phyloP scores from a whole-genome alignment of 1,140 invertebrate genomes.

The Octopus sinensis region DNA sequence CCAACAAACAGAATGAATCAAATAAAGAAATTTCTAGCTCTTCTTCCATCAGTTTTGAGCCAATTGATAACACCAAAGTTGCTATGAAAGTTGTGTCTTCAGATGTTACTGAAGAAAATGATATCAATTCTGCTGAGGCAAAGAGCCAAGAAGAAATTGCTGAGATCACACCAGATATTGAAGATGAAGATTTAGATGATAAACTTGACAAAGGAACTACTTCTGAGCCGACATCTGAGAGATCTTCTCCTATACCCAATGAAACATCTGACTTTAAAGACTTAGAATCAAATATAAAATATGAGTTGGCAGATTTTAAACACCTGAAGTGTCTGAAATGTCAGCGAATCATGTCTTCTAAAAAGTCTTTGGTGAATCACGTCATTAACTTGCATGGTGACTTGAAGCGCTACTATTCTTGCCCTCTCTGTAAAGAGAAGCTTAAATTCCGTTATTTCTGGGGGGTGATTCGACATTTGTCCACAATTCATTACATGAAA shows the following conservation, averaged over 20 bases:
- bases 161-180: background rate
- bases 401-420: conserved; percentile 47
- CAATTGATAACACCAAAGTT: too few relatives aligned
- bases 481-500: conserved; percentile 48
- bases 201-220: background rate
- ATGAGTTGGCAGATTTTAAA: conserved; percentile 19
- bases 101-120: background rate
- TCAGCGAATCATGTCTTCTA: conserved; percentile 36
- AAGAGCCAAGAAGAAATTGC: background rate
- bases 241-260: background rate
- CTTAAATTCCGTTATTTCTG: conserved; percentile 48
- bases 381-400: conserved; percentile 48
- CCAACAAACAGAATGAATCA: background rate
- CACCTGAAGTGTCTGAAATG: conserved; percentile 38
- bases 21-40: too few relatives aligned
- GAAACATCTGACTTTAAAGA: background rate
- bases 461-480: conserved; percentile 51
- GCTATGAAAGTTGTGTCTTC: background rate
- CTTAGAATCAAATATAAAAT: background rate
- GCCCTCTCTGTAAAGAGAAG: conserved; percentile 47
- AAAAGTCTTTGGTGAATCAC: conserved; percentile 51
- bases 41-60: too few relatives aligned
- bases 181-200: too few relatives aligned
- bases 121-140: background rate
- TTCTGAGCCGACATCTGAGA: background rate